Evolutionary conservation across 23 tunicate genomes (phyloP).

Genomic region (Styela clava): DNA sequence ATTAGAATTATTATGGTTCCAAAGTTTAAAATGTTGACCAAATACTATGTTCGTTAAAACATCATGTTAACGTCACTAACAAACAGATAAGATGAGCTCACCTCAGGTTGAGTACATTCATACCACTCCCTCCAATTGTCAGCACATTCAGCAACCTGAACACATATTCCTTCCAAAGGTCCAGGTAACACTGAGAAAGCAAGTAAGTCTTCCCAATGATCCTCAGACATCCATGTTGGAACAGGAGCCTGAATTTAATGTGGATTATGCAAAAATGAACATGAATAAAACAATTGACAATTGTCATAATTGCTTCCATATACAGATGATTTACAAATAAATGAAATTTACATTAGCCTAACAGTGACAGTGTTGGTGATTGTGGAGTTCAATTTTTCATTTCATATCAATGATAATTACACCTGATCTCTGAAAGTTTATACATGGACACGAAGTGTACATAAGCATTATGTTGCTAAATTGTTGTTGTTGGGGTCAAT

Average conservation of each 20-base stretch:
- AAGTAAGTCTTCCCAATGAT: slow-evolving; percentile 75
- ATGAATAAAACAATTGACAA: not conserved
- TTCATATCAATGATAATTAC: no score
- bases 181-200: slow-evolving; percentile 77
- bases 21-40: no score
- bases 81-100: no score
- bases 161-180: slow-evolving; percentile 63
- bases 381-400: no score
- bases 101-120: slow-evolving; percentile 56
- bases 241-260: slow-evolving; percentile 43
- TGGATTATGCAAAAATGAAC: not conserved
- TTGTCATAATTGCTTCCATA: not conserved
- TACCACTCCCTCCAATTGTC: slow-evolving; percentile 81
- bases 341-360: not conserved
- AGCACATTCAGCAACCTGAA: slow-evolving; percentile 48
- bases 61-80: no score
- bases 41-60: no score
- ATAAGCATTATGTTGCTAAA: no score
- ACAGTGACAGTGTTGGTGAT: not conserved
- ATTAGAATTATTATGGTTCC: no score
- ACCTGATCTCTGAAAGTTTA: no score
- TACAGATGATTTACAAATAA: not conserved
- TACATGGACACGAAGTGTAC: no score
- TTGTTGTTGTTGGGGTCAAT: no score
- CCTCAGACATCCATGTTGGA: slow-evolving; percentile 83